These are phyloP conservation scores for Siniperca obscura DNA, from an alignment of 2,797 vertebrate species.

Conservation along the genomic window DNA sequence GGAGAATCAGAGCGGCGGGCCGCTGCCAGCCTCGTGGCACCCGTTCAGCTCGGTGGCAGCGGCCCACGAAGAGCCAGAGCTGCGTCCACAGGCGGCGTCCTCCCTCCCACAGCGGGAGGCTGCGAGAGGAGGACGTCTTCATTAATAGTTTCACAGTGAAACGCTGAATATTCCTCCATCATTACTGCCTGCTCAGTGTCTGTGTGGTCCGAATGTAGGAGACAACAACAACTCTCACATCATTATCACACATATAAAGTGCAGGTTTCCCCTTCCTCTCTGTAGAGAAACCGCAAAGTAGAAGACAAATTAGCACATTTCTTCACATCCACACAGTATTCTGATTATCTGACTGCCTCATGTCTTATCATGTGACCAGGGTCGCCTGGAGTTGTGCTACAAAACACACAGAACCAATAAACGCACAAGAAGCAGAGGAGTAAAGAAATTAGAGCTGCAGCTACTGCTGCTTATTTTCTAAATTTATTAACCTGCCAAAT, in stretches of 20 bases:
- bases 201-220: background rate
- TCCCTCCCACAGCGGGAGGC: background rate
- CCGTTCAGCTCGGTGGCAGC: conserved; percentile 52
- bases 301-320: background rate
- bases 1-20: conserved; percentile 59
- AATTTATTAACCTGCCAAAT: no score
- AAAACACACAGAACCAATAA: background rate
- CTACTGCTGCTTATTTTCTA: no score
- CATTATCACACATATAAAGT: background rate
- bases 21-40: conserved; percentile 65
- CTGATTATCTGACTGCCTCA: background rate
- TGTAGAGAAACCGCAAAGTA: background rate
- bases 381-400: background rate
- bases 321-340: background rate
- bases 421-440: background rate
- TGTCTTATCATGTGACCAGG: background rate
- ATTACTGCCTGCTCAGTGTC: background rate
- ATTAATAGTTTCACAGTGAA: conserved; percentile 40
- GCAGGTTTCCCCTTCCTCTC: background rate
- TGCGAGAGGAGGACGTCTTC: conserved; percentile 27
- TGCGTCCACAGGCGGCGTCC: conserved; percentile 1
- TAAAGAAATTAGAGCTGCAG: no score
- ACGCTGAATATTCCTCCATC: conserved; percentile 31
- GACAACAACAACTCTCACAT: background rate
- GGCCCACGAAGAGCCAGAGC: conserved; percentile 36